phyloP scores from a whole-genome alignment of 2,888 invertebrate genomes.

The Eretmocerus hayati region DNA sequence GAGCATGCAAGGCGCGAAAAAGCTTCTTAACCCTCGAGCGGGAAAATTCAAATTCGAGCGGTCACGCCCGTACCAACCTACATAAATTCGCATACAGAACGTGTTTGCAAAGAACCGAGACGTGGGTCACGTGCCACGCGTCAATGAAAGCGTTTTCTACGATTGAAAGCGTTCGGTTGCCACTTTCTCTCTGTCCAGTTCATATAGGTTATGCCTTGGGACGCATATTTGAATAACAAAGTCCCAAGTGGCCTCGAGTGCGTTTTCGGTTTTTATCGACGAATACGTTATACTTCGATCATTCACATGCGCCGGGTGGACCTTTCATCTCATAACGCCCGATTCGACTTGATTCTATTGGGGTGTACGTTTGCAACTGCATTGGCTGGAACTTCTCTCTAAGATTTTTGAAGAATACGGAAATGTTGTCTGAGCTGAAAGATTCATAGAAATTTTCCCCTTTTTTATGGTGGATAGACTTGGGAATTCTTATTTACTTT shows the following conservation, averaged over 20 bases:
- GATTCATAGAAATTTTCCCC: too few relatives aligned
- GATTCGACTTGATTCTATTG: neutral
- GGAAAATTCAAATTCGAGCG: conserved; percentile 33
- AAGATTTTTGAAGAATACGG: too few relatives aligned
- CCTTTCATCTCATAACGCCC: conserved; percentile 3
- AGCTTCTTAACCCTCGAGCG: neutral
- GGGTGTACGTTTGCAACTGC: neutral
- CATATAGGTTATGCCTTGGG: too few relatives aligned
- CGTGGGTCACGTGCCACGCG: conserved; percentile 2
- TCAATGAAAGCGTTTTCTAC: conserved; percentile 23
- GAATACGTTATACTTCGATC: conserved; percentile 9
- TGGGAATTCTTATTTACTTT: too few relatives aligned
- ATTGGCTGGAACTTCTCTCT: too few relatives aligned
- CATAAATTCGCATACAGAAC: neutral
- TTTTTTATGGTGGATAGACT: too few relatives aligned
- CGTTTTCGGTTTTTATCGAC: conserved; percentile 20
- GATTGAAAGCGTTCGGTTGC: conserved; percentile 29
- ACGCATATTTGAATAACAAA: conserved; percentile 43
- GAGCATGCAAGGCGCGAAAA: too few relatives aligned
- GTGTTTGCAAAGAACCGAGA: conserved; percentile 7
- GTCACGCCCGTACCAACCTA: too few relatives aligned
- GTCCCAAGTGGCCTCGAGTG: conserved; percentile 24
- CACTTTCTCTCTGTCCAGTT: neutral
- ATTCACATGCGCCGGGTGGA: neutral
- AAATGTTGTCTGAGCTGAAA: too few relatives aligned